Evolutionary conservation across 2,797 vertebrate species (phyloP).

Genomic region (Hemibagrus guttatus): DNA sequence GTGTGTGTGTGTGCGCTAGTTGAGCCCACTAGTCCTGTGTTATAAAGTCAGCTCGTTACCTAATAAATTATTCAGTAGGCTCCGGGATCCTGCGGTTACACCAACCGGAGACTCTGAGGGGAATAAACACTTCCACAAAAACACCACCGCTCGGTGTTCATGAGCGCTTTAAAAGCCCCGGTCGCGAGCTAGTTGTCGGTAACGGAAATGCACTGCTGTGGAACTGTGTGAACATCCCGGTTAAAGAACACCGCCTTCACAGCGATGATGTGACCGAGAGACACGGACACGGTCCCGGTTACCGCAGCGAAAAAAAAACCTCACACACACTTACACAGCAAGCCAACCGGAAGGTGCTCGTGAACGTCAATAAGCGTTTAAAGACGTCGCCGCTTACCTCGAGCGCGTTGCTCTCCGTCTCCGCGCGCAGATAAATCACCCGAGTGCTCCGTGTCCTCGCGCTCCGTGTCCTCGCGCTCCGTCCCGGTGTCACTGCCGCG

Average conservation of each 20-base stretch:
- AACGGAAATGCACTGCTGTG: neutral
- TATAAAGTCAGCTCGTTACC: constrained; percentile 55
- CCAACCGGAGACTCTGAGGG: constrained; percentile 43
- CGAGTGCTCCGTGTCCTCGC: constrained; percentile 34
- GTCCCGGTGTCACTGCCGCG: neutral
- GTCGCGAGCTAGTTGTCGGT: too few relatives aligned
- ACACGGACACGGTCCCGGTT: neutral
- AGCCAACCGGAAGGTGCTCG: neutral
- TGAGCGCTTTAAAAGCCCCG: neutral
- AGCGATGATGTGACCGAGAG: too few relatives aligned
- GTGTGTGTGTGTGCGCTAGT: too few relatives aligned
- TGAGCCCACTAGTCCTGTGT: neutral
- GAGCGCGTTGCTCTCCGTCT: constrained; percentile 38
- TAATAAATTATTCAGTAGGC: constrained; percentile 76
- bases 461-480: neutral
- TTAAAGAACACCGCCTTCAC: neutral
- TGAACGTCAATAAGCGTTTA: constrained; percentile 32
- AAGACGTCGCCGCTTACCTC: constrained; percentile 50
- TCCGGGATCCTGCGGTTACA: constrained; percentile 68
- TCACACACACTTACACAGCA: neutral
- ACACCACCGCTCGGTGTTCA: neutral
- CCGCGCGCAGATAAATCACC: constrained; percentile 50
- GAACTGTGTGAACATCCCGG: neutral
- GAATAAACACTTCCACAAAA: neutral
- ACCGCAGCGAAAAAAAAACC: neutral